Conservation (phyloP, 2,888 invertebrate genomes). For the Glaucopsyche alexis region DNA sequence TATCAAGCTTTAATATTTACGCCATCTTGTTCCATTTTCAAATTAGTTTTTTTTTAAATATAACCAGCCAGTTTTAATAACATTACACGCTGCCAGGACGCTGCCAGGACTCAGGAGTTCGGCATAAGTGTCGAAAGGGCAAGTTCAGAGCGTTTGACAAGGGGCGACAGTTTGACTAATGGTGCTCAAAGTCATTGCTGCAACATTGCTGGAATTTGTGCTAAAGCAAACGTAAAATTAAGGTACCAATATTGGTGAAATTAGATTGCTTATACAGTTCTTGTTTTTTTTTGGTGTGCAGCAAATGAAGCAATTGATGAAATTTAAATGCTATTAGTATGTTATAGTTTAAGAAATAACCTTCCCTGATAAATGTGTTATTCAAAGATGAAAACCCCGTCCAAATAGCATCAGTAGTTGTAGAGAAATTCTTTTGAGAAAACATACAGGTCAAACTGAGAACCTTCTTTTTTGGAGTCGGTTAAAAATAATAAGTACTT, state of each 20-base stretch:
- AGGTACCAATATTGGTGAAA: constrained; percentile 2
- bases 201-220: constrained; percentile 38
- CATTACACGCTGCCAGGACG: constrained; percentile 58
- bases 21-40: not conserved
- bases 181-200: constrained; percentile 58
- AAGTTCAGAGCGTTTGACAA: constrained; percentile 65
- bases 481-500: too few species aligned
- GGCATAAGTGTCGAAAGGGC: constrained; percentile 56
- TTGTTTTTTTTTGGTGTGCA: not conserved
- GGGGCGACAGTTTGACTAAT: constrained; percentile 78
- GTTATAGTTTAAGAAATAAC: too few species aligned
- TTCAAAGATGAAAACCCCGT: too few species aligned
- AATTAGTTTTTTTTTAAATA: constrained; percentile 4
- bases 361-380: too few species aligned
- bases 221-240: constrained; percentile 38
- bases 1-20: not conserved
- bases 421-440: too few species aligned
- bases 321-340: too few species aligned
- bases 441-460: too few species aligned
- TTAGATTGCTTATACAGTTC: not conserved
- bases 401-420: too few species aligned
- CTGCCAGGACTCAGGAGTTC: too few species aligned
- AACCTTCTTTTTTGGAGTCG: too few species aligned
- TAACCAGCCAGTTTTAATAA: constrained; percentile 56
- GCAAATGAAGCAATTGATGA: not conserved